Conservation (phyloP, 2,113 vertebrate species). For the Perca schrenkii region DNA sequence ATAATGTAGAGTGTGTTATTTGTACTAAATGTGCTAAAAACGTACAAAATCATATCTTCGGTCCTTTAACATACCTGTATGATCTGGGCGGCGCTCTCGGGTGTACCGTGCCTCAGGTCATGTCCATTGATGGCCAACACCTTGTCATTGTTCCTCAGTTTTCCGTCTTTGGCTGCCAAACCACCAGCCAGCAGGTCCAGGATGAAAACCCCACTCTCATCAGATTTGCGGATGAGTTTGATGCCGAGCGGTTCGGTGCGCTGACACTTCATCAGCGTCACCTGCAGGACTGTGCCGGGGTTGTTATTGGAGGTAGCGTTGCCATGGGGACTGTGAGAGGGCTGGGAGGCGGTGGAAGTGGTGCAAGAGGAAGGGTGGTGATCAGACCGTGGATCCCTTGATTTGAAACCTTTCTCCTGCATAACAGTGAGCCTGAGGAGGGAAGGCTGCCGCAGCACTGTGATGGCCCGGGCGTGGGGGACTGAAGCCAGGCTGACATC, state of each 20-base stretch:
- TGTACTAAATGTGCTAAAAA: background rate
- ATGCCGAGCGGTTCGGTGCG: constrained; percentile 90
- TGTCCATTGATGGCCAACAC: constrained; percentile 94
- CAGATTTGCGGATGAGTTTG: constrained; percentile 92
- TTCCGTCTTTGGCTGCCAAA: constrained; percentile 92
- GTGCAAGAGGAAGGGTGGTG: constrained; percentile 66
- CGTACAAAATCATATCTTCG: background rate
- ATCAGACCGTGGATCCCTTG: constrained; percentile 69
- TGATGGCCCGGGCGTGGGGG: constrained; percentile 88
- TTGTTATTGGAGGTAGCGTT: constrained; percentile 61
- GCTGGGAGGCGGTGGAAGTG: constrained; percentile 32
- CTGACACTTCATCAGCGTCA: constrained; percentile 89
- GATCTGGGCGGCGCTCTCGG: constrained; percentile 93
- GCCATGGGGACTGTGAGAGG: constrained; percentile 66
- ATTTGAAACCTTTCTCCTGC: constrained; percentile 94
- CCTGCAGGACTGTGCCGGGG: constrained; percentile 86
- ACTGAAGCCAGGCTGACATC: constrained; percentile 90
- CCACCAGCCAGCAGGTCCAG: constrained; percentile 91
- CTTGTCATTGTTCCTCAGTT: constrained; percentile 90
- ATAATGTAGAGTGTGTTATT: background rate
- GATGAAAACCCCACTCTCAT: constrained; percentile 92
- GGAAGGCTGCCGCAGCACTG: constrained; percentile 85
- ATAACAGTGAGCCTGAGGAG: constrained; percentile 88
- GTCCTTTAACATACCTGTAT: constrained; percentile 87
- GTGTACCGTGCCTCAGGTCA: constrained; percentile 92